These are phyloP conservation scores for Scolopax mira DNA, from an alignment of 2,113 vertebrate genomes.

Conservation along the genomic window DNA sequence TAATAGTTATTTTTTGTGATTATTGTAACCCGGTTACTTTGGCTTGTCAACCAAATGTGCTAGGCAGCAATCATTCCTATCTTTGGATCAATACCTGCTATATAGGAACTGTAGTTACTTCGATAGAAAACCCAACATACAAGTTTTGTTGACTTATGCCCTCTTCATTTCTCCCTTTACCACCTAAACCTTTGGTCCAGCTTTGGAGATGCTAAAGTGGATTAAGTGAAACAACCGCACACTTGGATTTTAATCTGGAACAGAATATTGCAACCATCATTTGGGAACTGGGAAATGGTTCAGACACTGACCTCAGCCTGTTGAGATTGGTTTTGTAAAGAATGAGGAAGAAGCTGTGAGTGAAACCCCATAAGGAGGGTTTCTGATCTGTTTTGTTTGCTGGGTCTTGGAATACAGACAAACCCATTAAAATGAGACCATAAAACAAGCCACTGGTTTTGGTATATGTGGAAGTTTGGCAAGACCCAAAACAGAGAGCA, in stretches of 20 bases:
- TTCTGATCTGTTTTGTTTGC: constrained; percentile 21
- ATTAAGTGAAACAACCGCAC: background rate
- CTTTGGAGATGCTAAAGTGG: background rate
- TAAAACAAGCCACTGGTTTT: constrained; percentile 30
- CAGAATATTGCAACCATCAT: background rate
- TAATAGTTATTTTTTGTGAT: background rate
- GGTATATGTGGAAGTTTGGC: background rate
- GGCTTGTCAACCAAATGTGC: background rate
- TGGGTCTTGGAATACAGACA: background rate
- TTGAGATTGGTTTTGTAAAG: background rate
- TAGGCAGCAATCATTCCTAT: background rate
- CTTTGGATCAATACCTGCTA: background rate
- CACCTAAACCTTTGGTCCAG: background rate
- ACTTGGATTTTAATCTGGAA: background rate
- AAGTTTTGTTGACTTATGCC: background rate
- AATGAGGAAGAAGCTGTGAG: background rate
- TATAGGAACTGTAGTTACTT: background rate
- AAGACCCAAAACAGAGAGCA: background rate
- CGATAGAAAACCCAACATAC: background rate
- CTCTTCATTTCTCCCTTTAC: background rate
- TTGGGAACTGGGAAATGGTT: background rate
- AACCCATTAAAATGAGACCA: constrained; percentile 9
- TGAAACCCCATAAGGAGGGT: background rate
- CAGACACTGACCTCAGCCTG: background rate
- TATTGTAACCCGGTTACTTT: background rate